Evolutionary conservation across 2,888 invertebrate species (phyloP), one percentile per base, ranked within the genome.

Genomic region (Ctenicera cuprea): DNA sequence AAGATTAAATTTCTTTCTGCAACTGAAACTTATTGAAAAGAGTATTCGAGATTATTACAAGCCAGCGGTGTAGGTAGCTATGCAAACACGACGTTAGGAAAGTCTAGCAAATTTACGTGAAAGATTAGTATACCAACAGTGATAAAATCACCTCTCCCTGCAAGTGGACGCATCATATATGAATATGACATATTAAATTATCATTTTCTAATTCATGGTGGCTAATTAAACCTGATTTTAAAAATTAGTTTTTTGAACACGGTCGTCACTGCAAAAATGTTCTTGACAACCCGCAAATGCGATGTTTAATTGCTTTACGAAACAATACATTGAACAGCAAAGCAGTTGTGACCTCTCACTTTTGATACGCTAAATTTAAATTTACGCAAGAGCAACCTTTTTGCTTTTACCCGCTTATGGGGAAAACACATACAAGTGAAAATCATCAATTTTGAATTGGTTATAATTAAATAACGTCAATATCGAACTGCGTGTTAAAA

Each of bases 401-500:
- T 18, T 16, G 18, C 7, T 3, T 52, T 52, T 26, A 26, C 52
- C n/a, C 26, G 12, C 11, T 48, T 22, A n/a, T n/a, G n/a, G n/a
- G 12, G 9, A 22, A 26, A 3, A 12, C 9, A 0, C 1, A 22
- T 50, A 50, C 22, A 11, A 22, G 11, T 5, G 12, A 12, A 54
- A 54, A 54, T 52, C 52, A 26, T 54, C 33, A 54, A 54, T 54
- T 54, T 54, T 54, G 11, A 54, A 22, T 54, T n/a, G 18, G 48
- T 11, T 18, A 20, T 16, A 16, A 48, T 48, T 48, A 18, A 33
- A 8, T 33, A 14, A 48, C 14, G 3, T 20, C 3, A 48, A 48
- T 2, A 48, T 48, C 16, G 48, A 18, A 18, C 11, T 16, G 48
- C 14, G n/a, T 16, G 9, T 48, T 48, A 48, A 48, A 48, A 18